Evolutionary conservation across 2,113 vertebrate genomes (phyloP), one percentile per base, ranked within the genome.

Genomic region (Notothenia rossii): DNA sequence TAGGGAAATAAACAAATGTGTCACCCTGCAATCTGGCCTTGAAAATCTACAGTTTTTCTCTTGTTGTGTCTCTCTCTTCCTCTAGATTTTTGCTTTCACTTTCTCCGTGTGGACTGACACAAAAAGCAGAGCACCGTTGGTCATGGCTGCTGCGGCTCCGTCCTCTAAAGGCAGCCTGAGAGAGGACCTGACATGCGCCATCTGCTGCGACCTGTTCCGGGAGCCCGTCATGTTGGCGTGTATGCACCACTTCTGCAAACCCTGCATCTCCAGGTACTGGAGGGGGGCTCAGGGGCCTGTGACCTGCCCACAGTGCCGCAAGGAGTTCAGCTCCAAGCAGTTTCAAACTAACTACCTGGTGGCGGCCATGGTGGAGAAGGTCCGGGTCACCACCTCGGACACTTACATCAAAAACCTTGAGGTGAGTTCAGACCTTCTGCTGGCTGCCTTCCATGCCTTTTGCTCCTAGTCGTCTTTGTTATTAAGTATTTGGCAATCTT

Each of bases 181-280:
- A 53, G 97, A 97, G 75, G 97, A 97, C 85, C 91, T 97, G 88
- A 97, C 96, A 0, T 98, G 97, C 63, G 94, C 94, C 76, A 97
- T 97, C 62, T 97, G 96, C 93, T 96, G 72, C 5, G 96, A 98
- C 60, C 92, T 98, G 20, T 97, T 97, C 89, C 82, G 58, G 0
- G 95, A 97, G 48, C 97, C 97, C 0, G 96, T 98, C 79, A 96
- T 97, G 96, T 80, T 97, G 85, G 94, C 92, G 50, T 98, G 97
- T 68, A 96, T 97, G 96, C 97, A 98, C 87, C 97, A 97, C 89
- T 97, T 96, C 91, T 98, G 97, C 90, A 94, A 67, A 84, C 25
- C 71, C 50, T 98, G 97, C 93, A 97, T 98, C 90, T 88, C 93
- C 68, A 66, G 82, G 0, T 96, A 96, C 90, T 98, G 96, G 96